A percentile compares a stretch with the other conserved stretches of the same genome.
Evolutionary conservation across 2,888 invertebrate genomes (phyloP).

Genomic region (Caenorhabditis plicata): DNA sequence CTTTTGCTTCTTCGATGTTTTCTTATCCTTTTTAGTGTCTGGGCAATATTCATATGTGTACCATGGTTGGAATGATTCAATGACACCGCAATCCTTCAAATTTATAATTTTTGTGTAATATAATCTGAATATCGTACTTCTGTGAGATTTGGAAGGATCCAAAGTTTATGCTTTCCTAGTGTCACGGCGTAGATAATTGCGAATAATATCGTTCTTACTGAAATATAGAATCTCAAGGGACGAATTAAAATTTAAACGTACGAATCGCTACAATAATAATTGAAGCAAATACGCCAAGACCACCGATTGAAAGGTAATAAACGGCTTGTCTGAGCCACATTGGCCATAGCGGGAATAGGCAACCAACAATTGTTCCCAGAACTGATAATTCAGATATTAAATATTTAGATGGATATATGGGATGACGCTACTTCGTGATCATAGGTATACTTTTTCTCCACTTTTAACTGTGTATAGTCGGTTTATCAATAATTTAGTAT

Average conservation of each 20-base stretch:
- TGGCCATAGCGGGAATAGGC: slow-evolving; percentile 99
- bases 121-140: slow-evolving; percentile 72
- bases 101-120: neutral
- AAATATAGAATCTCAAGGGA: neutral
- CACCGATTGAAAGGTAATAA: slow-evolving; percentile 91
- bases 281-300: slow-evolving; percentile 89
- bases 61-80: slow-evolving; percentile 95
- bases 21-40: slow-evolving; percentile 19
- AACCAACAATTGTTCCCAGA: slow-evolving; percentile 88
- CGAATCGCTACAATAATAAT: slow-evolving; percentile 84
- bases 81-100: slow-evolving; percentile 81
- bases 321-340: slow-evolving; percentile 80
- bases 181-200: slow-evolving; percentile 85
- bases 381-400: slow-evolving; percentile 72
- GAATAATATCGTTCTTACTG: slow-evolving; percentile 85
- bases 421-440: too few species aligned
- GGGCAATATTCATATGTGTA: slow-evolving; percentile 70
- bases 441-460: too few species aligned
- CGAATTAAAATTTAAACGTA: slow-evolving; percentile 63
- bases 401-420: neutral
- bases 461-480: too few species aligned
- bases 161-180: slow-evolving; percentile 86
- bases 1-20: slow-evolving; percentile 44
- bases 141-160: slow-evolving; percentile 97
- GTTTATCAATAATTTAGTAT: too few species aligned